Percentiles rank a stretch among this genome's conserved stretches.
These are phyloP conservation scores for Phrynocephalus guinanensis DNA, from an alignment of 2,797 vertebrate genomes.

Conservation along the genomic window DNA sequence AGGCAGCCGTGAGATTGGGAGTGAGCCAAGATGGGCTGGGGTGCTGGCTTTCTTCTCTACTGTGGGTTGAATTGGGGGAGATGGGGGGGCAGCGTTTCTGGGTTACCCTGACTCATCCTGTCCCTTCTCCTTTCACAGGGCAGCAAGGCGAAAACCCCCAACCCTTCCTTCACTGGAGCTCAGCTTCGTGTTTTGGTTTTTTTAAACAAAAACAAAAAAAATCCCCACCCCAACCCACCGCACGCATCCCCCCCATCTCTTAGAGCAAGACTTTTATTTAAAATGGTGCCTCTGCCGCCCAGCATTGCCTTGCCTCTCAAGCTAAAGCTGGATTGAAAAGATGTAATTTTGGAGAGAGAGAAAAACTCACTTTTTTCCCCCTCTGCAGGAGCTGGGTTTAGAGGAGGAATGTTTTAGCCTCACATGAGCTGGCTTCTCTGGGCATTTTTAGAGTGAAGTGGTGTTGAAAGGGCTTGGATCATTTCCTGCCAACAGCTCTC, in stretches of 20 bases:
- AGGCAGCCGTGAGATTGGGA: no score
- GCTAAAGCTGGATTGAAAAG: slow-evolving; percentile 72
- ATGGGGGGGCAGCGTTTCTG: slow-evolving; percentile 66
- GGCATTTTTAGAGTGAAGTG: slow-evolving; percentile 77
- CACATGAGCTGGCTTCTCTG: slow-evolving; percentile 72
- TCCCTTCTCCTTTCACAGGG: slow-evolving; percentile 82
- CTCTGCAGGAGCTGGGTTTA: slow-evolving; percentile 76
- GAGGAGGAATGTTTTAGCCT: slow-evolving; percentile 76
- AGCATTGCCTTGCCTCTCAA: slow-evolving; percentile 67
- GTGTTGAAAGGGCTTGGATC: slow-evolving; percentile 77
- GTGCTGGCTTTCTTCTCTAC: slow-evolving; percentile 56
- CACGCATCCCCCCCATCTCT: slow-evolving; percentile 68
- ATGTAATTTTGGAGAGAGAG: slow-evolving; percentile 73
- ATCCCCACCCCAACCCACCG: slow-evolving; percentile 61
- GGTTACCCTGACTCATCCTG: slow-evolving; percentile 78
- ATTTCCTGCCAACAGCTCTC: slow-evolving; percentile 74
- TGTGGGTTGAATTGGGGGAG: slow-evolving; percentile 54
- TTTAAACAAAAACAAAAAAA: slow-evolving; percentile 1
- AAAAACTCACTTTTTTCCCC: slow-evolving; percentile 71
- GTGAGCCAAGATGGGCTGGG: background rate
- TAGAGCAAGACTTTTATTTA: slow-evolving; percentile 69
- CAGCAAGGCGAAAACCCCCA: slow-evolving; percentile 78
- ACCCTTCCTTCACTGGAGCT: slow-evolving; percentile 77
- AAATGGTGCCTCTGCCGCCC: slow-evolving; percentile 66
- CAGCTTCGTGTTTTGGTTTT: slow-evolving; percentile 71